These are phyloP conservation scores for Pionites leucogaster DNA, from an alignment of 2,113 vertebrate species.

Conservation along the genomic window DNA sequence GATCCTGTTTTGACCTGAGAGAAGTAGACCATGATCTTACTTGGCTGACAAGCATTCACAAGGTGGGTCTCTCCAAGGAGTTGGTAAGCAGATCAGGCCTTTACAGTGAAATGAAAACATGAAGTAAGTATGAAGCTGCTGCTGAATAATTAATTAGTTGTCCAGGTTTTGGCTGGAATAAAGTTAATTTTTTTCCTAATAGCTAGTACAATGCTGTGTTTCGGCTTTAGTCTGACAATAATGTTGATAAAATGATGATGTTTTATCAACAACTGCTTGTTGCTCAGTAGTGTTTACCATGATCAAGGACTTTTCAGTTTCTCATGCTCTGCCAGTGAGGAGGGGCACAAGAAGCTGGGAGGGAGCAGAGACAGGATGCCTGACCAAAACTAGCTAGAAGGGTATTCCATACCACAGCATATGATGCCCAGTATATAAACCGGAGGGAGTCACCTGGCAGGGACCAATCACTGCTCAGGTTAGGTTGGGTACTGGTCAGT, in stretches of 20 bases:
- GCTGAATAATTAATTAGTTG: background rate
- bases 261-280: background rate
- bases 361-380: background rate
- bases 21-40: accelerated
- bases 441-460: background rate
- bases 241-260: background rate
- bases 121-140: background rate
- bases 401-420: background rate
- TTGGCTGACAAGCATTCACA: background rate
- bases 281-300: background rate
- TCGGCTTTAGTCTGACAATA: background rate
- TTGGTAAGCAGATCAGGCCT: background rate
- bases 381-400: background rate
- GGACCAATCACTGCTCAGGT: background rate
- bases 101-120: background rate
- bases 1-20: background rate
- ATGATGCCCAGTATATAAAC: background rate
- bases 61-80: background rate
- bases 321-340: background rate
- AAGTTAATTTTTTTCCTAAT: background rate
- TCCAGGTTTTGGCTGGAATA: background rate
- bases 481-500: background rate
- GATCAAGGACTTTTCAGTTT: background rate
- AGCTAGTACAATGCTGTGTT: background rate
- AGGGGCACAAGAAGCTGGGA: background rate